Base-by-base conservation (phyloP, 2,797 vertebrate species). In the Phoebastria nigripes region DNA sequence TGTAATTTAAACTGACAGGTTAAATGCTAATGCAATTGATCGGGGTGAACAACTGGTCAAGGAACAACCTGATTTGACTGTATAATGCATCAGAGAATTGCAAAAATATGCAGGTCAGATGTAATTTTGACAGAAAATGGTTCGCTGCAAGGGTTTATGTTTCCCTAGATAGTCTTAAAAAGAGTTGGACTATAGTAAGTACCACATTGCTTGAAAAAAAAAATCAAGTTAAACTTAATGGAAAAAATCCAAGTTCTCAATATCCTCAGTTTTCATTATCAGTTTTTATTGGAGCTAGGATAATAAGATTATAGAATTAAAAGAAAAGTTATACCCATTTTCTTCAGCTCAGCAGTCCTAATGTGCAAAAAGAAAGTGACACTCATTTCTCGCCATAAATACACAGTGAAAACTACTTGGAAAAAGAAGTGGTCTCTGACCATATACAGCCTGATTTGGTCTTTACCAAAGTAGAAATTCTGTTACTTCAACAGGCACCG, bases 21-120 rank as follows among this genome's bases (percentile, higher is more conserved):
- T 98, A 97, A 98, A 98, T 97, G 97, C 95, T 97, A 98, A 97
- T 97, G 92, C 95, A 97, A 98, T 96, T 97, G 97, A 98, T 98
- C 96, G 97, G 94, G 98, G 97, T 98, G 98, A 98, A 84, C 94
- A 93, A 97, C 87, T 98, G 98, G 97, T 97, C 98, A 98, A 95
- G 91, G 97, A 96, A 94, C 84, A 90, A 89, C 96, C 94, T 97
- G 98, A 97, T 96, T 94, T 94, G 98, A 97, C 97, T 98, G 61
- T 35, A 87, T 97, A 97, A 98, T 97, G 94, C 82, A 56, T 92
- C 88, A 72, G 93, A 95, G 89, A 96, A 97, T 97, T 96, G 96
- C 96, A 97, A 95, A 98, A 97, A 97, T 97, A 97, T 97, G 94
- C 97, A 97, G 97, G 89, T 93, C 95, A 80, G 56, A 93, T 96